A percentile compares a stretch with the other conserved stretches of the same genome.
Evolutionary conservation across 1,140 invertebrate species (phyloP).

Genomic region (Macrostomum lignano): DNA sequence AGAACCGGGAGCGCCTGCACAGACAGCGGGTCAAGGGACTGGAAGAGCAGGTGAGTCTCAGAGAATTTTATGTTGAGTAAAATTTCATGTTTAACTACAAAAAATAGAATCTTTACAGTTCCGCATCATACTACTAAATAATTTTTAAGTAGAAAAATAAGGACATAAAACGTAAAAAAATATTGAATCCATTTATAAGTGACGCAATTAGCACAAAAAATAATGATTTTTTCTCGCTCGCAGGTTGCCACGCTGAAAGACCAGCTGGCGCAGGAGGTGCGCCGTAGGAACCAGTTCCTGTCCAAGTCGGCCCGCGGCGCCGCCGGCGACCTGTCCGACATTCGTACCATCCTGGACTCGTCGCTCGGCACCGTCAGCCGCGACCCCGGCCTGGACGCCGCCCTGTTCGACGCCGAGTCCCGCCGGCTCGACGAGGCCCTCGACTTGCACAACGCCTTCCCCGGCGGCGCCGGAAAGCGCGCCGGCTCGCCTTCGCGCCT

Average conservation of each 20-base stretch:
- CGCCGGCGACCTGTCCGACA: not conserved
- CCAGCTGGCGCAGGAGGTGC: conserved; percentile 54
- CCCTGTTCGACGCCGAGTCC: conserved; percentile 46
- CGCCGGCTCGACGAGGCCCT: conserved; percentile 41
- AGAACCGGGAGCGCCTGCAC: conserved; percentile 53
- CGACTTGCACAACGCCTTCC: too few relatives aligned
- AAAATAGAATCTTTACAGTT: too few relatives aligned
- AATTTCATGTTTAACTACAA: too few relatives aligned
- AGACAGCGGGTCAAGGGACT: conserved; percentile 53
- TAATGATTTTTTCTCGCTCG: conserved; percentile 5
- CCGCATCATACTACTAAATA: not conserved
- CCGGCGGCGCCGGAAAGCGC: too few relatives aligned
- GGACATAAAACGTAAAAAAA: too few relatives aligned
- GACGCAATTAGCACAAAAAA: not conserved
- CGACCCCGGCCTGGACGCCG: conserved; percentile 38
- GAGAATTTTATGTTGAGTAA: conserved; percentile 9
- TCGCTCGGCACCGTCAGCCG: conserved; percentile 49
- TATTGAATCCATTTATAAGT: too few relatives aligned
- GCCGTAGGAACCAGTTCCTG: conserved; percentile 51
- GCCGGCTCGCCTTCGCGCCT: too few relatives aligned
- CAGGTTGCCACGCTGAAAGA: conserved; percentile 34
- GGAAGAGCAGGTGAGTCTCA: conserved; percentile 45
- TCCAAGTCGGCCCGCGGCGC: conserved; percentile 13
- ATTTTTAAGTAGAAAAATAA: not conserved
- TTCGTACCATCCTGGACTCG: conserved; percentile 38